Base-by-base conservation (phyloP, 2,888 invertebrate species). In the Melipona bicolor region DNA sequence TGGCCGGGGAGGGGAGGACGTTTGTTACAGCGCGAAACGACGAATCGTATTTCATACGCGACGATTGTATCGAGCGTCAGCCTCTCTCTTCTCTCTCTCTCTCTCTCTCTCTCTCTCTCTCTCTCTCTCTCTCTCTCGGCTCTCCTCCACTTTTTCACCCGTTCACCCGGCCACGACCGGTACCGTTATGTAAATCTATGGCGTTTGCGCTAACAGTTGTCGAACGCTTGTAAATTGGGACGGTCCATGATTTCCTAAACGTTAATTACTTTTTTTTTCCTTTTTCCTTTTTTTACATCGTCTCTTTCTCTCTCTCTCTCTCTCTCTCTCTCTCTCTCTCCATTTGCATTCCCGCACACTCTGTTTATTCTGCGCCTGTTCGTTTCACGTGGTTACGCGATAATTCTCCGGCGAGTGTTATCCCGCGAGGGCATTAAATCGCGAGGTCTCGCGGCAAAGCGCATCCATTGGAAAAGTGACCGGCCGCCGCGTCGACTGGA, bases 351-450 rank as follows among this genome's bases (percentile, higher is more conserved):
- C 32, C n/a, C 21, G 21, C 36, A 5, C 36, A 5, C 52, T 19
- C 36, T 15, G n/a, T 2, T 13, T 52, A 13, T 52, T 32, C 32
- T 32, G 21, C 5, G 32, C 13, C 13, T 24, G 3, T 24, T 68
- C 24, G 43, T 27, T 54, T 43, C 64, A 15, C 15, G 6, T 50
- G 17, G n/a, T 15, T 11, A 17, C 67, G 11, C n/a, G 67, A 59
- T 56, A 67, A 56, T 74, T 50, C 74, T 43, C 24, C 5, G 32
- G n/a, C 49, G 15, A 21, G 11, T 9, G 36, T 27, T 56, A 65
- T 73, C 72, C 59, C 59, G 43, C 56, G 74, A 62, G 81, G 43
- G 71, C 77, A 68, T 87, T 87, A 87, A 87, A 87, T 87, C 71
- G 77, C 50, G 72, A 77, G 43, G 79, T 84, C 81, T 78, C 73